Evolutionary conservation across 2,888 invertebrate genomes (phyloP), one percentile per base, ranked within the genome.

Genomic region (Brenthis hecate): DNA sequence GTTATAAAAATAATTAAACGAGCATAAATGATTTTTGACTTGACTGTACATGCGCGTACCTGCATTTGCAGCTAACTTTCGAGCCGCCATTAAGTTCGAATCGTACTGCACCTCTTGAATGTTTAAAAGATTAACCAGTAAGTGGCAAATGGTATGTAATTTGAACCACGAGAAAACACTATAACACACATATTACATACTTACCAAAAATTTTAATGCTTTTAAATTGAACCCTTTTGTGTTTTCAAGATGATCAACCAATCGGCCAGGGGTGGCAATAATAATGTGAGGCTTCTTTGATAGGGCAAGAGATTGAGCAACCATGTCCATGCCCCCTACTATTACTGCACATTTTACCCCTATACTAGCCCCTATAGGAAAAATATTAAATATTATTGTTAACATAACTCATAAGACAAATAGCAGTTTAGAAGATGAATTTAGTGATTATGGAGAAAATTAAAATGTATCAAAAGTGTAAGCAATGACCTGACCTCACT

Each of bases 241-340:
- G 82, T 99, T 99, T 86, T 99, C 98, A 63, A 99, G 93, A 87
- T 99, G 99, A 88, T 99, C 99, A 0, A 99, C 96, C 58, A 99
- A 91, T 73, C 99, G 93, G 8, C 99, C 99, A 0, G 99, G 99
- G 0, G 99, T 99, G 0, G 99, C 99, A 55, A 99, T 97, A 72
- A 99, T 95, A 76, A 99, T 96, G 83, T 99, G 99, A 0, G 99
- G 99, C 79, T 99, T 98, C 86, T 98, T 99, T 0, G 98, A 98
- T 61, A 99, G 89, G 78, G 96, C 94, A 70, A 99, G 89, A 0
- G 98, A 95, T 84, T 99, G 99, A 0, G 98, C 96, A 81, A 98
- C 97, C 98, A 99, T 99, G 83, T 99, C 99, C 95, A 99, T 98
- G 0, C 99, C 99, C 58, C 99, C 99, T 4, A 99, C 99, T 80